Conservation (phyloP, 2,113 vertebrate genomes). For the Myotis yumanensis region DNA sequence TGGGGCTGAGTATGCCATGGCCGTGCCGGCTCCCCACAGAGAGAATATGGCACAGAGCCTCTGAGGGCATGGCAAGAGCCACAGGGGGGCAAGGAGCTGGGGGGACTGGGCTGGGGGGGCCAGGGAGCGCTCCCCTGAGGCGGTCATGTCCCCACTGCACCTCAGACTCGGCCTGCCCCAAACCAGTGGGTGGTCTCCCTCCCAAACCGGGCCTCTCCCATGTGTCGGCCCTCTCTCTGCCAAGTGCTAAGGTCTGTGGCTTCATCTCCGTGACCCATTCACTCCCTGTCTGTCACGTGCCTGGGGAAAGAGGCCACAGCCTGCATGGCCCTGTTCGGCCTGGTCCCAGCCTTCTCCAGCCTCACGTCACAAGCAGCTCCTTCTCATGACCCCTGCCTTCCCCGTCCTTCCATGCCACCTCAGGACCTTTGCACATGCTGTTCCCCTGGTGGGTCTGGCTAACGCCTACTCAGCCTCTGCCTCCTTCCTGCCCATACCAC, state of each 20-base stretch:
- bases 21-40: too few species aligned
- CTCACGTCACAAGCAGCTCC: accelerated
- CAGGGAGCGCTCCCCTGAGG: neutral
- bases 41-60: neutral
- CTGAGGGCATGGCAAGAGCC: neutral
- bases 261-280: neutral
- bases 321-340: neutral
- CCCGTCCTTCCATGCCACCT: too few species aligned
- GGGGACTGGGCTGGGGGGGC: neutral
- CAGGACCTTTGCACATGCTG: neutral
- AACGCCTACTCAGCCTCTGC: neutral
- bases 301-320: neutral
- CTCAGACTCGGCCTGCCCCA: neutral
- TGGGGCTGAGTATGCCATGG: too few species aligned
- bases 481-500: neutral
- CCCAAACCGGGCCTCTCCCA: neutral
- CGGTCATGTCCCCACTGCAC: neutral
- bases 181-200: neutral
- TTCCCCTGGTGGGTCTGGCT: neutral
- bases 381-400: neutral
- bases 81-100: neutral
- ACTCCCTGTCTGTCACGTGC: neutral
- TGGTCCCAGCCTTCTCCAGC: neutral
- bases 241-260: neutral
- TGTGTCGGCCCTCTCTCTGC: neutral